These are phyloP conservation scores for Parauchenoglanis punctatus DNA, from an alignment of 2,797 vertebrate genomes.

Conservation along the genomic window DNA sequence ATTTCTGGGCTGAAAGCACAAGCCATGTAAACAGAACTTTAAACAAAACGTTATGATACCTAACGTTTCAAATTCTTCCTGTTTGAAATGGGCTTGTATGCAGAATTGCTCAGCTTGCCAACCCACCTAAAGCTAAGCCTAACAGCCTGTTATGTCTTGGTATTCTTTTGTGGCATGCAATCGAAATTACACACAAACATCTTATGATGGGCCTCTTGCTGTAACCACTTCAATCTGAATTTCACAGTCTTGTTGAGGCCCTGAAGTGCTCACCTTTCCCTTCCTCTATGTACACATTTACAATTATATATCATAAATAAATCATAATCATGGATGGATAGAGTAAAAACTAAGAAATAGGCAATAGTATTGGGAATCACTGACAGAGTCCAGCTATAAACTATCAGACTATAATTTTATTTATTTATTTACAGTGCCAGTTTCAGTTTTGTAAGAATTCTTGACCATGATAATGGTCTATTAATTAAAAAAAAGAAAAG, in stretches of 20 bases:
- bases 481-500: not conserved
- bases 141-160: too few relatives aligned
- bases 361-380: not conserved
- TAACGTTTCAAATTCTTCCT: not conserved
- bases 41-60: not conserved
- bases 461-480: not conserved
- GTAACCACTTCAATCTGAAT: not conserved
- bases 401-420: conserved; percentile 44
- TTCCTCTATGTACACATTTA: conserved; percentile 41
- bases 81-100: too few relatives aligned
- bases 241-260: not conserved
- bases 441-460: not conserved
- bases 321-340: not conserved
- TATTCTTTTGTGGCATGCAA: too few relatives aligned
- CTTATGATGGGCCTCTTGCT: not conserved
- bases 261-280: conserved; percentile 12
- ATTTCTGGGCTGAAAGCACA: not conserved
- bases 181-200: conserved; percentile 35
- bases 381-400: not conserved
- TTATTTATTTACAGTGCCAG: not conserved
- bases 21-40: not conserved
- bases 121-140: not conserved
- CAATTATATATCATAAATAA: conserved; percentile 63
- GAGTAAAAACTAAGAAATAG: not conserved
- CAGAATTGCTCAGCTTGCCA: too few relatives aligned